Conservation (phyloP, 92 coral and sea anemone genomes). For the Ricordea florida region DNA sequence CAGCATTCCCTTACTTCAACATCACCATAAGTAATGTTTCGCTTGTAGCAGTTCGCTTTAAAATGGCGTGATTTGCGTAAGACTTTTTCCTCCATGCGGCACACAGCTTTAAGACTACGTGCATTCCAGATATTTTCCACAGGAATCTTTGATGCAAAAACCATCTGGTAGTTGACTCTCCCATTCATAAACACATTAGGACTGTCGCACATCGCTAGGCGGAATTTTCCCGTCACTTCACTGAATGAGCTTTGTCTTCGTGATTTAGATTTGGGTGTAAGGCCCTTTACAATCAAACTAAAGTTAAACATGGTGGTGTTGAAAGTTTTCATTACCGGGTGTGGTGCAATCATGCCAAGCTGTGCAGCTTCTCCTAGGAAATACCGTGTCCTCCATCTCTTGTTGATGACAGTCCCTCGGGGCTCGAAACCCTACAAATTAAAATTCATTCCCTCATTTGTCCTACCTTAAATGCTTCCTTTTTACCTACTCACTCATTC, state of each 20-base stretch:
- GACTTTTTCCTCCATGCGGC: slow-evolving; percentile 82
- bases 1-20: slow-evolving; percentile 60
- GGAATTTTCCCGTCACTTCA: background rate
- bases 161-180: slow-evolving; percentile 70
- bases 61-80: slow-evolving; percentile 64
- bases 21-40: slow-evolving; percentile 48
- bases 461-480: too few species aligned
- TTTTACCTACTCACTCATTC: too few species aligned
- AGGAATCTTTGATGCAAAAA: slow-evolving; percentile 50
- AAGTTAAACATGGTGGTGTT: background rate
- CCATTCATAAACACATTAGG: slow-evolving; percentile 82
- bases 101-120: slow-evolving; percentile 75
- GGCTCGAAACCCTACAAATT: slow-evolving; percentile 91
- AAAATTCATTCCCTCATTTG: background rate
- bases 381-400: slow-evolving; percentile 84
- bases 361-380: slow-evolving; percentile 58
- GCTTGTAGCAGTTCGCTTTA: slow-evolving; percentile 61
- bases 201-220: slow-evolving; percentile 75
- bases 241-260: background rate
- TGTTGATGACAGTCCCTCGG: slow-evolving; percentile 91
- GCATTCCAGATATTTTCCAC: slow-evolving; percentile 71
- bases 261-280: background rate
- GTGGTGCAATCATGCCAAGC: slow-evolving; percentile 28
- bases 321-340: slow-evolving; percentile 35
- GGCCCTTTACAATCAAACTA: background rate